These are phyloP conservation scores for Otocyon megalotis DNA, from an alignment of 2,113 vertebrate species.

Conservation along the genomic window DNA sequence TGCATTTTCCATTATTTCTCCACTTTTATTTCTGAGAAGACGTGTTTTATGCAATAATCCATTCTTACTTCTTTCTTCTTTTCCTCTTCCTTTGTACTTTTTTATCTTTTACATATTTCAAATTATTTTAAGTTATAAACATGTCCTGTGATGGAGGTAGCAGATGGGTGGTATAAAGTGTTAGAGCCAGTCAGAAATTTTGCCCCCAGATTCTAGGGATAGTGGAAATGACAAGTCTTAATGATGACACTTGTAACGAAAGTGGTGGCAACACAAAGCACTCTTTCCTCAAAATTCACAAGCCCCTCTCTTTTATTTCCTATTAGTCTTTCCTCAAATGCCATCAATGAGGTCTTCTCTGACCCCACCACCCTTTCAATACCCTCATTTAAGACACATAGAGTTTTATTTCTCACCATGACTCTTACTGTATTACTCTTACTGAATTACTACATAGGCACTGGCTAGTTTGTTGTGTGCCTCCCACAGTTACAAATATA, in stretches of 20 bases:
- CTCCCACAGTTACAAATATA: not conserved
- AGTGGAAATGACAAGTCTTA: not conserved
- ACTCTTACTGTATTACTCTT: not conserved
- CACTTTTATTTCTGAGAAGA: not conserved
- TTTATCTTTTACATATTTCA: not conserved
- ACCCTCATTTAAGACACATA: not conserved
- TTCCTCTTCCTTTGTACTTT: not conserved
- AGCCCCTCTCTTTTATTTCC: not conserved
- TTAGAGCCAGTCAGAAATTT: not conserved
- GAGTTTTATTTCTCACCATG: not conserved
- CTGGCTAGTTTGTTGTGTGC: not conserved
- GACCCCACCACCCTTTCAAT: accelerated
- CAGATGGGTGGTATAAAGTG: not conserved
- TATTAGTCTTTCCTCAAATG: not conserved
- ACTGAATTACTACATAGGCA: not conserved
- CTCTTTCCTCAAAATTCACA: not conserved
- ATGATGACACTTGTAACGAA: too few relatives aligned
- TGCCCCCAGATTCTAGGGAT: not conserved
- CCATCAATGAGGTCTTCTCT: not conserved
- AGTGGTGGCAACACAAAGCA: not conserved
- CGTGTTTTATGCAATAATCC: not conserved
- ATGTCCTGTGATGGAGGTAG: not conserved
- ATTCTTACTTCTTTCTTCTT: not conserved
- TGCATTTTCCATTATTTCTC: not conserved
- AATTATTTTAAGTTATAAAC: not conserved